Percentiles rank a stretch among this genome's conserved stretches.
These are phyloP conservation scores for Lepus europaeus DNA, from an alignment of 2,113 vertebrate genomes.

Conservation along the genomic window DNA sequence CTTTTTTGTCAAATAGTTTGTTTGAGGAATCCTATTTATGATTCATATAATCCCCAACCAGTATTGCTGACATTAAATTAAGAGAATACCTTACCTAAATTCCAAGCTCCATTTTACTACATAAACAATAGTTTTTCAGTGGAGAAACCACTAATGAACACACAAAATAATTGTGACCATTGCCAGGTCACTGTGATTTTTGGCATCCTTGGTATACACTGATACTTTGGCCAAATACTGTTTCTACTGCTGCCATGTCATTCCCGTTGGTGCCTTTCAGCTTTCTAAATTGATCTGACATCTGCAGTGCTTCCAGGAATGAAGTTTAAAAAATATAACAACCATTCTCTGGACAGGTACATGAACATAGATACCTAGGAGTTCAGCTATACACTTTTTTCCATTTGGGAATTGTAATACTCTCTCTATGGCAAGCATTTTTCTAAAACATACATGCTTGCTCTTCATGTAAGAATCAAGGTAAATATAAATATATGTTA, in stretches of 20 bases:
- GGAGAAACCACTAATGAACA: not conserved
- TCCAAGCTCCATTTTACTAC: not conserved
- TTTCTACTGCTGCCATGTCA: not conserved
- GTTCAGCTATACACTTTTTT: not conserved
- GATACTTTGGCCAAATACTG: not conserved
- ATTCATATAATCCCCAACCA: not conserved
- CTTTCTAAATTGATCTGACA: slow-evolving; percentile 51
- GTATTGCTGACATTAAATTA: not conserved
- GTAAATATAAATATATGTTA: not conserved
- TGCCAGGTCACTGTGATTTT: slow-evolving; percentile 29
- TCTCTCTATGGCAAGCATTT: not conserved
- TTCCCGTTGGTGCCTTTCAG: not conserved
- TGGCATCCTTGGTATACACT: not conserved
- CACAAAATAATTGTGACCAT: not conserved
- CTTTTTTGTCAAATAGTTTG: not conserved
- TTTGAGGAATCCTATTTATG: not conserved
- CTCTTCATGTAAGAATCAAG: slow-evolving; percentile 1
- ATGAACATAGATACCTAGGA: not conserved
- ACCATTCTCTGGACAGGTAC: not conserved
- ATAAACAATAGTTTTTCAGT: not conserved
- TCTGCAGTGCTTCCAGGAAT: slow-evolving; percentile 51
- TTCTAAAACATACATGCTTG: not conserved
- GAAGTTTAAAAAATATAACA: slow-evolving; percentile 50
- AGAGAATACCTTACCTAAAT: not conserved
- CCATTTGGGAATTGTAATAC: not conserved